A percentile compares a stretch with the other conserved stretches of the same genome.
Evolutionary conservation across 2,797 vertebrate species (phyloP).

Genomic region (Hozukius guyotensis): DNA sequence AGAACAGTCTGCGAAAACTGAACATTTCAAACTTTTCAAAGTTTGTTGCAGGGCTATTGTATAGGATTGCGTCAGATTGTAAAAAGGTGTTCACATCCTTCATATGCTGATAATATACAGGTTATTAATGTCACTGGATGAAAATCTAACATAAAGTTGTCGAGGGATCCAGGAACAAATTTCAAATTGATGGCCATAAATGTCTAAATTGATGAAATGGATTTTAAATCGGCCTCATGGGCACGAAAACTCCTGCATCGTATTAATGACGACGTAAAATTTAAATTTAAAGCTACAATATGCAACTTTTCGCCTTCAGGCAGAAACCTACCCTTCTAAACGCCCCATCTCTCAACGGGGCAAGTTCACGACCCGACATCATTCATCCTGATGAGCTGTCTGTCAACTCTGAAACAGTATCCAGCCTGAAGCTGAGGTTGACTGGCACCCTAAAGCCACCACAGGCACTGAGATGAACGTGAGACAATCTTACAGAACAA

Average conservation of each 20-base stretch:
- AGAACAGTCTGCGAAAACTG: neutral
- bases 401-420: slow-evolving; percentile 19
- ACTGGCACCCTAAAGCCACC: slow-evolving; percentile 9
- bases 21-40: neutral
- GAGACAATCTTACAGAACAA: neutral
- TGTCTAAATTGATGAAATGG: slow-evolving; percentile 5
- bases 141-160: neutral
- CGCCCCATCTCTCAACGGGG: neutral
- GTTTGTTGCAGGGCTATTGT: neutral
- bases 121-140: neutral
- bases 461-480: neutral
- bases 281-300: slow-evolving; percentile 20
- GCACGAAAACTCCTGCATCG: neutral
- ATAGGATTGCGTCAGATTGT: neutral
- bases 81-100: neutral
- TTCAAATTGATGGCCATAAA: slow-evolving; percentile 4
- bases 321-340: slow-evolving; percentile 10
- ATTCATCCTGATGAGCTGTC: slow-evolving; percentile 48
- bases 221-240: neutral
- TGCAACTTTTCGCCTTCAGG: slow-evolving; percentile 16
- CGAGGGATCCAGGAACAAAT: neutral
- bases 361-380: slow-evolving; percentile 23
- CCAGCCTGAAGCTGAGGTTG: slow-evolving; percentile 12
- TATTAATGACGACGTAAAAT: slow-evolving; percentile 10
- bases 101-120: neutral